phyloP scores from a whole-genome alignment of 2,797 vertebrate genomes.

The Gymnopithys bicolor region DNA sequence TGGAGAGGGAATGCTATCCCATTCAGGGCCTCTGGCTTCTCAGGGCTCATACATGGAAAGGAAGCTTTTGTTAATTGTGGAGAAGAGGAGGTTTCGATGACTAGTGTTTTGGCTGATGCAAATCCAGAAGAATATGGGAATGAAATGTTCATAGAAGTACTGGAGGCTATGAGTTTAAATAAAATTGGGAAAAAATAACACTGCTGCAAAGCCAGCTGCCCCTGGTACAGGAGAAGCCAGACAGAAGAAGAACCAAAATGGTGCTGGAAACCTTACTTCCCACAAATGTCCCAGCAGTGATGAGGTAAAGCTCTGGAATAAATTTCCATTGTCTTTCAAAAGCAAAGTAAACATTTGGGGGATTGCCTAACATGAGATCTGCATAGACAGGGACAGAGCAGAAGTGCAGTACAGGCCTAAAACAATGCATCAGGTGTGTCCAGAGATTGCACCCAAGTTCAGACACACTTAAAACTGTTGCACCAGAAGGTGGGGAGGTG shows the following conservation, averaged over 20 bases:
- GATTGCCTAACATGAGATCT: background rate
- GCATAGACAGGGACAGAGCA: background rate
- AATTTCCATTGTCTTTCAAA: conserved; percentile 49
- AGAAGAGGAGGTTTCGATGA: background rate
- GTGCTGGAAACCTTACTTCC: background rate
- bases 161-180: background rate
- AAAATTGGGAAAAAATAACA: background rate
- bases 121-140: conserved; percentile 26
- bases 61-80: background rate
- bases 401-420: background rate
- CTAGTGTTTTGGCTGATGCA: background rate
- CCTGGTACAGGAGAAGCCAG: background rate
- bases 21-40: background rate
- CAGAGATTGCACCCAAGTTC: background rate
- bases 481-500: background rate
- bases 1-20: background rate
- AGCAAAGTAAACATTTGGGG: background rate
- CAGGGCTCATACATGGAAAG: background rate
- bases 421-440: background rate
- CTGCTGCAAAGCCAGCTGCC: background rate
- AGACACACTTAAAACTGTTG: background rate
- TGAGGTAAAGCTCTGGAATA: conserved; percentile 34
- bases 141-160: background rate
- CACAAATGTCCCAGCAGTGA: background rate
- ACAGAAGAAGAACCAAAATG: background rate